A percentile compares a stretch with the other conserved stretches of the same genome.
phyloP scores from a whole-genome alignment of 2,113 vertebrate species.

The Nycticebus coucang region DNA sequence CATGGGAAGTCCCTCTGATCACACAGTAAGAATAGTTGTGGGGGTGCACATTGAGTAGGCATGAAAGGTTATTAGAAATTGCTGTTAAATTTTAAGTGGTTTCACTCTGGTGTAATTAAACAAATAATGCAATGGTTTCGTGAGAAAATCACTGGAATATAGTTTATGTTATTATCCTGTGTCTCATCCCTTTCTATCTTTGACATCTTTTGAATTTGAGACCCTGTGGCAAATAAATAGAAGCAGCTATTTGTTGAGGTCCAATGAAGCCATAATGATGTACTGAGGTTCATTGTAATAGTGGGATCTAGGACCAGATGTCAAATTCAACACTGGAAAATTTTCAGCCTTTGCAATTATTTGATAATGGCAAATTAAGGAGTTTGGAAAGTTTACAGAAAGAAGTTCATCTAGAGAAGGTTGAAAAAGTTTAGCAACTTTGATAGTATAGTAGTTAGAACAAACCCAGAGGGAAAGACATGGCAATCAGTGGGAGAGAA shows the following conservation, averaged over 20 bases:
- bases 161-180: background rate
- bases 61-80: background rate
- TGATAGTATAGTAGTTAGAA: background rate
- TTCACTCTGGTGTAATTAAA: background rate
- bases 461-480: background rate
- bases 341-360: background rate
- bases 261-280: background rate
- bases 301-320: background rate
- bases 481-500: background rate
- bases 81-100: constrained; percentile 42
- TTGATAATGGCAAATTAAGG: background rate
- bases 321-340: background rate
- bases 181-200: background rate
- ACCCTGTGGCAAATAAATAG: background rate
- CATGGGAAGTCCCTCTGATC: background rate
- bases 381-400: background rate
- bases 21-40: background rate
- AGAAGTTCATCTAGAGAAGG: background rate
- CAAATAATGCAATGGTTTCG: background rate
- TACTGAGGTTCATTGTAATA: background rate
- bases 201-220: background rate
- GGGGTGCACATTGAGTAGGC: background rate
- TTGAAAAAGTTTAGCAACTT: background rate
- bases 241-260: background rate
- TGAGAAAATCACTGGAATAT: background rate